Conservation (phyloP, 2,888 invertebrate species). For the Plutella xylostella region DNA sequence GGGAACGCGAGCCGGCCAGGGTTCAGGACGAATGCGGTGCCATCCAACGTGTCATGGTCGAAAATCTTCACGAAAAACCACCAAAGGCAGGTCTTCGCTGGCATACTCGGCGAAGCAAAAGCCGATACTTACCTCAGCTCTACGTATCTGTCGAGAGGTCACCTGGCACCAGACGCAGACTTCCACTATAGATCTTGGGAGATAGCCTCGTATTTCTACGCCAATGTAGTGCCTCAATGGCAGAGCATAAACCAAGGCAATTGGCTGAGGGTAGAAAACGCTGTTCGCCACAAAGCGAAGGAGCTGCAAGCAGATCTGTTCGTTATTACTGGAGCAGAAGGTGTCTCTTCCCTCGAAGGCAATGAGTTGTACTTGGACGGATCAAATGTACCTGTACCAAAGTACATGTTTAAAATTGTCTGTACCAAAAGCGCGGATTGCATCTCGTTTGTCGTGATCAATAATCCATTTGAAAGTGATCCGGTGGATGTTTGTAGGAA, state of each 20-base stretch:
- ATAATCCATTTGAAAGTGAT: constrained; percentile 47
- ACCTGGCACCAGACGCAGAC: constrained; percentile 63
- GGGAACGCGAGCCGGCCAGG: constrained; percentile 26
- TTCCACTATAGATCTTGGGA: constrained; percentile 54
- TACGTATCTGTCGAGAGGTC: constrained; percentile 50
- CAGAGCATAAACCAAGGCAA: constrained; percentile 58
- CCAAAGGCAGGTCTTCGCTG: constrained; percentile 23
- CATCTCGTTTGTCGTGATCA: constrained; percentile 59
- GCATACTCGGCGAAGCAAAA: not conserved
- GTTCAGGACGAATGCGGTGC: constrained; percentile 34
- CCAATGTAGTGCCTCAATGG: constrained; percentile 63
- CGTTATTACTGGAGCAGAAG: constrained; percentile 51
- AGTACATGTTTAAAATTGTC: constrained; percentile 56
- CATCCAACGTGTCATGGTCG: constrained; percentile 14
- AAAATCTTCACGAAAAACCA: constrained; percentile 32
- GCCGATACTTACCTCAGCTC: constrained; percentile 29
- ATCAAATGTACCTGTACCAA: constrained; percentile 43
- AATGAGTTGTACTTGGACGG: constrained; percentile 37
- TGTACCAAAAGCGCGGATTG: constrained; percentile 38
- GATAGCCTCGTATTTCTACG: constrained; percentile 57
- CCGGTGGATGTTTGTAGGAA: constrained; percentile 28
- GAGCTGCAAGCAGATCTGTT: constrained; percentile 32
- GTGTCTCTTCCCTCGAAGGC: constrained; percentile 40
- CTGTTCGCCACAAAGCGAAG: constrained; percentile 39
- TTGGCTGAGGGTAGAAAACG: constrained; percentile 55